phyloP scores from a whole-genome alignment of 1,140 invertebrate genomes.

The Spodoptera litura region DNA sequence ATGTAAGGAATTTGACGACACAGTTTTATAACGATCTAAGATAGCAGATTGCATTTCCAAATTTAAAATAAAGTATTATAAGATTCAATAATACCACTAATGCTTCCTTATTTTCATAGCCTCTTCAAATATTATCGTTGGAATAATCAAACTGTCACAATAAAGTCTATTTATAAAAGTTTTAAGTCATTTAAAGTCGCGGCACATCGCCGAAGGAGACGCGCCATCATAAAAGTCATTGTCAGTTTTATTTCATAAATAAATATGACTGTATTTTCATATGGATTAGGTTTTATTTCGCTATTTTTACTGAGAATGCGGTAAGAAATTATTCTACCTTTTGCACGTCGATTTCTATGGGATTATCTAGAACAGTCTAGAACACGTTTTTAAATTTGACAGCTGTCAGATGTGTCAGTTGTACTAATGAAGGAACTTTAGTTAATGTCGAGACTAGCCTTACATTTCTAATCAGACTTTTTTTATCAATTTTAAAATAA shows the following conservation, averaged over 20 bases:
- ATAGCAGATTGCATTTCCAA: slow-evolving; percentile 3
- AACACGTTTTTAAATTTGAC: no score
- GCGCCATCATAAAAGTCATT: slow-evolving; percentile 28
- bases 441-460: neutral
- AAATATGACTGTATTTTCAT: slow-evolving; percentile 27
- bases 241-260: slow-evolving; percentile 30
- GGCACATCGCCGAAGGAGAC: neutral
- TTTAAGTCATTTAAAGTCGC: slow-evolving; percentile 30
- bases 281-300: neutral
- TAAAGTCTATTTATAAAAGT: slow-evolving; percentile 43
- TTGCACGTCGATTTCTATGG: neutral
- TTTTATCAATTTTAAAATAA: neutral
- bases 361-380: no score
- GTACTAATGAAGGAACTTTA: neutral
- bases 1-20: neutral
- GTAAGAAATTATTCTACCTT: neutral
- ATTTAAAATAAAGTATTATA: slow-evolving; percentile 15
- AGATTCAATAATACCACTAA: slow-evolving; percentile 16
- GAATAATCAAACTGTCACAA: slow-evolving; percentile 33
- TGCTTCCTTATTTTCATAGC: slow-evolving; percentile 37
- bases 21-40: slow-evolving; percentile 10
- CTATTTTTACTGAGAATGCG: neutral
- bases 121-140: slow-evolving; percentile 26
- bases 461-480: neutral
- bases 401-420: no score